Evolutionary conservation across 2,888 invertebrate genomes (phyloP), one percentile per base, ranked within the genome.

Genomic region (Chydorus sphaericus): DNA sequence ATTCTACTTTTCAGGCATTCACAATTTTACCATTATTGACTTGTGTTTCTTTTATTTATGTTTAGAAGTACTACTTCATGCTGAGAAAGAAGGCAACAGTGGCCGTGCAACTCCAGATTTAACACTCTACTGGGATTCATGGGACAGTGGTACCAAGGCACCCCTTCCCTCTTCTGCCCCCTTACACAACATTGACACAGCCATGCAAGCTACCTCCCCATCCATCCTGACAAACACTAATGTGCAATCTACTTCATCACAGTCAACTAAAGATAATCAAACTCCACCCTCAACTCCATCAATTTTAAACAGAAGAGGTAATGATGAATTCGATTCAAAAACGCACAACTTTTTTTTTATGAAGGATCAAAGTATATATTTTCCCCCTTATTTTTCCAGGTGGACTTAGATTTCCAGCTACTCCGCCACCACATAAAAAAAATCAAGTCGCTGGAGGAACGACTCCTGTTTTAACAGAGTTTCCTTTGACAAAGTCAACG

Each of bases 71-170:
- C 36, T 53, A 20, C 50, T 49, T 16, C 54, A 59, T 38, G 31
- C 37, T 31, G 16, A 48, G 54, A 28, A 49, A 16, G 30, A 56
- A 16, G 20, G 33, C 3, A 54, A 33, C 39, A 60, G 74, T 54
- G 61, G 62, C 48, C 75, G 75, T 59, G 75, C 76, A 61, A 68
- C 63, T 61, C 68, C 56, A 66, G 81, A 74, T 64, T 73, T 82
- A 66, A 80, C 82, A 61, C 74, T 94, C 63, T 91, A 87, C 72
- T 94, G 93, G 92, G 92, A 93, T 71, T 91, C 90, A 7, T 93
- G 90, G 90, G 90, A 91, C 70, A 74, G 83, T 53, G 59, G 61
- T 61, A 59, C 63, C 10, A 23, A 44, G 28, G n/a, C 20, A n/a
- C 4, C 26, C 11, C 5, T 44, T 4, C 44, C 44, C 14, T 14